A percentile compares a stretch with the other conserved stretches of the same genome.
These are phyloP conservation scores for Marmota flaviventris DNA, from an alignment of 2,113 vertebrate species.

Conservation along the genomic window DNA sequence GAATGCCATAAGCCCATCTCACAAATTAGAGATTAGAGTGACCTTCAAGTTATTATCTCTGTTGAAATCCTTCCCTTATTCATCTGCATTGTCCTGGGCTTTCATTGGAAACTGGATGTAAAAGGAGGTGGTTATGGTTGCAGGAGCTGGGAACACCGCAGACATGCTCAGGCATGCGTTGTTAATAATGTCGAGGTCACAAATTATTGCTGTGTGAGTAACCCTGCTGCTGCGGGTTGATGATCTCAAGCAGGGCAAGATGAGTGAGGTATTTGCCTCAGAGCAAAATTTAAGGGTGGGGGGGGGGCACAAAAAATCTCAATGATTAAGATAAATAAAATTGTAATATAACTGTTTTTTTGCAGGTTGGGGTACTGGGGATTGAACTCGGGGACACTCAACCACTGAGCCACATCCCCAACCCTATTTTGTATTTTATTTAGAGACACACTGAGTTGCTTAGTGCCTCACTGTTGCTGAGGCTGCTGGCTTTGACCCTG, in stretches of 20 bases:
- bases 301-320: neutral
- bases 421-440: too few species aligned
- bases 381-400: too few species aligned
- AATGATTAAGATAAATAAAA: neutral
- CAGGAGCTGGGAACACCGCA: neutral
- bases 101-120: neutral
- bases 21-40: neutral
- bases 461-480: too few species aligned
- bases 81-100: neutral
- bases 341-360: neutral
- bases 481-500: too few species aligned
- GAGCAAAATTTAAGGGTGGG: neutral
- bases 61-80: neutral
- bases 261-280: neutral
- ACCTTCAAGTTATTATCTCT: neutral
- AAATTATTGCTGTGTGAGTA: neutral
- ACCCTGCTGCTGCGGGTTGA: neutral
- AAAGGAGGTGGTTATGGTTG: neutral
- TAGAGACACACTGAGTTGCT: too few species aligned
- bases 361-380: too few species aligned
- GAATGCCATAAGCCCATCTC: neutral
- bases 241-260: neutral
- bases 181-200: neutral
- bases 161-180: fast-evolving
- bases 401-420: too few species aligned